Conservation (phyloP, 2,797 vertebrate species). For the Ctenochaetus hawaiiensis region DNA sequence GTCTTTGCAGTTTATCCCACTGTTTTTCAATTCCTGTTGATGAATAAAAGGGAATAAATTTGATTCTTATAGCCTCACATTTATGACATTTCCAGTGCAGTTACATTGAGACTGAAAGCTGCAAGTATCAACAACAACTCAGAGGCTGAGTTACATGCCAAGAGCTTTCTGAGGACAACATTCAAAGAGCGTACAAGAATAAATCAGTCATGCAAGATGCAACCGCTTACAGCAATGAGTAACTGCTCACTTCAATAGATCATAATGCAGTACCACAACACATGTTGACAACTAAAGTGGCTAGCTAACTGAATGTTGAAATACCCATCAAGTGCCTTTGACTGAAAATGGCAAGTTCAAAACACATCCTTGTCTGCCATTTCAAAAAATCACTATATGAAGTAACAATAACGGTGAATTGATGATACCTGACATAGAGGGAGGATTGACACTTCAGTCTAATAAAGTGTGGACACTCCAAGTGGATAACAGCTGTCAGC, state of each 20-base stretch:
- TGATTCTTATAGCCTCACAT: background rate
- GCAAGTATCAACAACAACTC: constrained; percentile 18
- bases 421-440: constrained; percentile 37
- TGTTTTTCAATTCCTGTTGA: background rate
- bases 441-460: constrained; percentile 47
- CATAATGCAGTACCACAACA: background rate
- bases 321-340: background rate
- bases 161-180: constrained; percentile 20
- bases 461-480: constrained; percentile 50
- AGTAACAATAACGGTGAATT: background rate
- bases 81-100: constrained; percentile 9
- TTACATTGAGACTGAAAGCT: constrained; percentile 27
- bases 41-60: background rate
- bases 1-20: background rate
- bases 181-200: constrained; percentile 20
- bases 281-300: background rate
- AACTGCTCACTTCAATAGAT: background rate
- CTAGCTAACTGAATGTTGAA: background rate
- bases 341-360: background rate
- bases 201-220: constrained; percentile 5
- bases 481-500: constrained; percentile 60
- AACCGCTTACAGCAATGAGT: background rate
- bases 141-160: constrained; percentile 16
- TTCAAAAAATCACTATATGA: background rate
- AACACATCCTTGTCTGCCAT: background rate